These are phyloP conservation scores for Camponotus vicinus DNA, from an alignment of 1,140 invertebrate species.

Conservation along the genomic window DNA sequence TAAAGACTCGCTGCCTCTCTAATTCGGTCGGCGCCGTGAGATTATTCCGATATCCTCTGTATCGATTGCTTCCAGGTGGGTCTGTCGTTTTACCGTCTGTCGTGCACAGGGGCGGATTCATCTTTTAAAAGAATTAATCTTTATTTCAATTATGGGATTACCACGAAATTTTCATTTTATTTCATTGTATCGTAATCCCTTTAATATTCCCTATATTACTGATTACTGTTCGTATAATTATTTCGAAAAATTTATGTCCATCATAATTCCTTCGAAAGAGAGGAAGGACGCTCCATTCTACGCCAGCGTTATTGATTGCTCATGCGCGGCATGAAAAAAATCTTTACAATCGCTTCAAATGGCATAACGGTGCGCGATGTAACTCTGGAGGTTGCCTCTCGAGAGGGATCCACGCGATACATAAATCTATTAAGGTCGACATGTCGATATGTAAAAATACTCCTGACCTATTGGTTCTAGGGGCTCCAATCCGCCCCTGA, in stretches of 20 bases:
- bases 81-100: slow-evolving; percentile 54
- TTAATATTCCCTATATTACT: neutral
- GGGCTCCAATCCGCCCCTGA: slow-evolving; percentile 72
- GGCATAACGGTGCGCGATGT: slow-evolving; percentile 31
- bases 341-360: slow-evolving; percentile 8
- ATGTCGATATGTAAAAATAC: slow-evolving; percentile 44
- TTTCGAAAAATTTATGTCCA: neutral
- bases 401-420: neutral
- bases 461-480: slow-evolving; percentile 53
- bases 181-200: neutral
- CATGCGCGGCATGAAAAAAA: neutral
- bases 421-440: slow-evolving; percentile 43
- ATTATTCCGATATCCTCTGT: slow-evolving; percentile 83
- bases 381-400: neutral
- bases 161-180: neutral
- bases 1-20: slow-evolving; percentile 83
- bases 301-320: neutral
- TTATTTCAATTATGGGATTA: neutral
- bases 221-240: neutral
- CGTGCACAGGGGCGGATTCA: slow-evolving; percentile 64
- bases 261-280: neutral
- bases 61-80: slow-evolving; percentile 83
- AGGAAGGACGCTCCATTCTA: neutral
- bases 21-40: slow-evolving; percentile 82
- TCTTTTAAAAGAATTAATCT: slow-evolving; percentile 32